Conservation (phyloP, 2,113 vertebrate species). For the Odocoileus virginianus region DNA sequence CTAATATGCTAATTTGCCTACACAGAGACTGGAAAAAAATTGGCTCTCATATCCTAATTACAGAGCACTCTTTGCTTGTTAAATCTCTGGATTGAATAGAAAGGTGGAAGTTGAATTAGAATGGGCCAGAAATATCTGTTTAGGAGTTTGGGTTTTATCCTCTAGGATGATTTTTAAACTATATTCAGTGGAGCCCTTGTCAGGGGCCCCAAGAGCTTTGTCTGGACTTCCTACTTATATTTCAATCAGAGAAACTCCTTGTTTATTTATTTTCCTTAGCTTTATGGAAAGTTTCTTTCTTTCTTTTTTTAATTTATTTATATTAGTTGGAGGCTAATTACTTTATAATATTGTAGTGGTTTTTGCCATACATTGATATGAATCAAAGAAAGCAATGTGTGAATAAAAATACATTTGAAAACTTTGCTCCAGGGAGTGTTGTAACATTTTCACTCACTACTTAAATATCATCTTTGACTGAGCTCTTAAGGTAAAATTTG, state of each 20-base stretch:
- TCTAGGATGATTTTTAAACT: neutral
- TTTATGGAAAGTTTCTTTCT: neutral
- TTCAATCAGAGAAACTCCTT: neutral
- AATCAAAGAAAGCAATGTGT: neutral
- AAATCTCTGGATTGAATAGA: neutral
- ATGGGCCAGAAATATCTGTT: neutral
- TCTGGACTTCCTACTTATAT: neutral
- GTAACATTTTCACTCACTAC: neutral
- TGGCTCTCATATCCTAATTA: neutral
- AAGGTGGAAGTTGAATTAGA: neutral
- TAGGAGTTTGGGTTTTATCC: neutral
- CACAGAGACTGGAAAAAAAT: neutral
- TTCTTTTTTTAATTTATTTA: too few relatives aligned
- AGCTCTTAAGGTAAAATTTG: neutral
- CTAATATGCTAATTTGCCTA: neutral
- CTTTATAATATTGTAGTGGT: too few relatives aligned
- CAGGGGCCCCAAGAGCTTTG: neutral
- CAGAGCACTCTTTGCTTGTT: neutral
- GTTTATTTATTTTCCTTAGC: neutral
- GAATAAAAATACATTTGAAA: conserved; percentile 7
- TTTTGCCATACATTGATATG: too few relatives aligned
- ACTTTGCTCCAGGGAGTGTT: neutral
- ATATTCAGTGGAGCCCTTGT: neutral
- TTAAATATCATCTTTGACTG: neutral
- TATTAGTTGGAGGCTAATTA: too few relatives aligned